Conservation (phyloP, 2,797 vertebrate genomes). For the Furcifer pardalis region DNA sequence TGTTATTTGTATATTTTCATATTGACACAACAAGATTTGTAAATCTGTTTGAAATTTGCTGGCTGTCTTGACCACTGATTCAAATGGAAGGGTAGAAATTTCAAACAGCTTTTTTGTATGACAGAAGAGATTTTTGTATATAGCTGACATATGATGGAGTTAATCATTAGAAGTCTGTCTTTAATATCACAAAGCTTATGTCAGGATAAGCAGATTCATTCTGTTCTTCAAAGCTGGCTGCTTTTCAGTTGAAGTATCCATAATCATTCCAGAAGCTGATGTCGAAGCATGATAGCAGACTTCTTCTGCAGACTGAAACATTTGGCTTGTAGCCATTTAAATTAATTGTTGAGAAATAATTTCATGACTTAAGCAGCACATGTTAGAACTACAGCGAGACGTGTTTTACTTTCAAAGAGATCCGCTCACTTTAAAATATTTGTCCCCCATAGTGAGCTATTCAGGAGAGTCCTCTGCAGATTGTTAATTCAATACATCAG, state of each 20-base stretch:
- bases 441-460: conserved; percentile 58
- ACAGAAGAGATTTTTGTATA: not conserved
- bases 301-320: not conserved
- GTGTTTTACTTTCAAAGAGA: not conserved
- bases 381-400: not conserved
- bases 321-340: not conserved
- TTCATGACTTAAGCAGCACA: not conserved
- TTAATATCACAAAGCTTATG: not conserved
- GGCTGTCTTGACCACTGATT: not conserved
- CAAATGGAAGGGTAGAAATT: not conserved
- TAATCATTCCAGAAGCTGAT: not conserved
- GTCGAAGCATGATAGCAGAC: not conserved
- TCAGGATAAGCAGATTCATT: not conserved
- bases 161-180: not conserved
- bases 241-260: not conserved
- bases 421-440: not conserved
- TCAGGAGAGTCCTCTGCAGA: conserved; percentile 65
- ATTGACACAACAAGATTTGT: not conserved
- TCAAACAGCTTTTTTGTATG: not conserved
- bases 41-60: not conserved
- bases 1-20: not conserved
- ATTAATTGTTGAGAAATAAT: not conserved
- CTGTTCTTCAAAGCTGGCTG: not conserved
- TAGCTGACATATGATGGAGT: not conserved
- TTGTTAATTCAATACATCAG: no score